Evolutionary conservation across 2,888 invertebrate species (phyloP).

Genomic region (Drosophila prolongata): DNA sequence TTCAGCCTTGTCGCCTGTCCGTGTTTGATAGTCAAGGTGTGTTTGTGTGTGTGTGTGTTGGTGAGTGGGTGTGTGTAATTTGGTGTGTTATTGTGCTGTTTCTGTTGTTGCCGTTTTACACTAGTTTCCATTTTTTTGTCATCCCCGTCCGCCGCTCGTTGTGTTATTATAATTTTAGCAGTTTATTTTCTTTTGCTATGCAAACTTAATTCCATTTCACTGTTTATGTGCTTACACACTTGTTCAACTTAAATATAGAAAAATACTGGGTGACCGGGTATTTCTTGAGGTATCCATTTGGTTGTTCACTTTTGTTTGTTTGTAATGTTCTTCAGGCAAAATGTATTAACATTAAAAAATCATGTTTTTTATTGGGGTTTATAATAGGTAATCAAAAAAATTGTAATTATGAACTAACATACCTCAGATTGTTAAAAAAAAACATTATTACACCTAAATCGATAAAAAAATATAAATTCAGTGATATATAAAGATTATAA

Average conservation of each 20-base stretch:
- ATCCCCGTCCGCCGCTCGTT: slow-evolving; percentile 16
- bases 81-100: slow-evolving; percentile 36
- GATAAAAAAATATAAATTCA: not conserved
- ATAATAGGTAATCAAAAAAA: too few species aligned
- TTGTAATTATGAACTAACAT: too few species aligned
- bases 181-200: slow-evolving; percentile 79
- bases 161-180: slow-evolving; percentile 78
- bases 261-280: slow-evolving; percentile 64
- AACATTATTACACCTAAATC: too few species aligned
- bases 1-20: slow-evolving; percentile 37
- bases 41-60: slow-evolving; percentile 26
- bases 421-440: too few species aligned
- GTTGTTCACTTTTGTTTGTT: too few species aligned
- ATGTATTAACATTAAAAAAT: too few species aligned
- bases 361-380: too few species aligned
- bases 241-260: slow-evolving; percentile 64
- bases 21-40: slow-evolving; percentile 10
- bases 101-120: slow-evolving; percentile 48
- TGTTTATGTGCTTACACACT: slow-evolving; percentile 81
- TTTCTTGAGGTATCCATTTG: too few species aligned
- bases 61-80: slow-evolving; percentile 40
- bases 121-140: slow-evolving; percentile 57
- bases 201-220: slow-evolving; percentile 82
- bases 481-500: not conserved
- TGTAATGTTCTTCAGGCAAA: too few species aligned